Percentiles rank a stretch among this genome's conserved stretches.
Conservation (phyloP, 1,140 invertebrate species). For the Pseudobourletiella spinata region DNA sequence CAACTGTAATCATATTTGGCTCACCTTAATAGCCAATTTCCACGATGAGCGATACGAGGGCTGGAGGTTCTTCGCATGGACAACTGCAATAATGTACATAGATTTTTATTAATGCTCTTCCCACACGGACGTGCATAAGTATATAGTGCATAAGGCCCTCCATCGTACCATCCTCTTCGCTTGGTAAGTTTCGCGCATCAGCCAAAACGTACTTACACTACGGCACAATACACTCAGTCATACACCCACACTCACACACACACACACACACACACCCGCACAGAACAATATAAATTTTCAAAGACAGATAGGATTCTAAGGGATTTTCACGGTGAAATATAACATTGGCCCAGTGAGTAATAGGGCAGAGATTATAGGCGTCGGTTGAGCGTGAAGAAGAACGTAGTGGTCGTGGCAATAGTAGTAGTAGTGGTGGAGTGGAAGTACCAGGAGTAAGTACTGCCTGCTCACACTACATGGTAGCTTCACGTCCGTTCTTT, state of each 20-base stretch:
- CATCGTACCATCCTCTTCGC: too few species aligned
- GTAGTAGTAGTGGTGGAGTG: too few species aligned
- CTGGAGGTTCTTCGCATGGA: slow-evolving; percentile 30
- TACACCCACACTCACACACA: not conserved
- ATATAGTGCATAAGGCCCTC: too few species aligned
- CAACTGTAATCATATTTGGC: not conserved
- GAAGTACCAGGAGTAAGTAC: too few species aligned
- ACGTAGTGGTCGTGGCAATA: too few species aligned
- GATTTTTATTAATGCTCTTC: not conserved
- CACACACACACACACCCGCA: not conserved
- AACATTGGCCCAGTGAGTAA: not conserved
- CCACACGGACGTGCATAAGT: too few species aligned
- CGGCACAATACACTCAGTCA: too few species aligned
- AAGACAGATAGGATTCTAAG: not conserved
- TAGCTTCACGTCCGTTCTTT: not conserved
- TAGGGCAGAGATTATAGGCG: not conserved
- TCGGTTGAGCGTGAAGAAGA: slow-evolving; percentile 1
- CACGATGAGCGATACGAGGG: slow-evolving; percentile 31
- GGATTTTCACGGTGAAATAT: not conserved
- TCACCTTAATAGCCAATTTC: slow-evolving; percentile 32
- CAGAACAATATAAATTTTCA: not conserved
- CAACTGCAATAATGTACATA: slow-evolving; percentile 18
- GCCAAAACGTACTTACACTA: too few species aligned
- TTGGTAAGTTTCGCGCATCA: not conserved
- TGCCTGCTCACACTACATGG: too few species aligned